Evolutionary conservation across 2,113 vertebrate genomes (phyloP).

Genomic region (Phyllopteryx taeniolatus): DNA sequence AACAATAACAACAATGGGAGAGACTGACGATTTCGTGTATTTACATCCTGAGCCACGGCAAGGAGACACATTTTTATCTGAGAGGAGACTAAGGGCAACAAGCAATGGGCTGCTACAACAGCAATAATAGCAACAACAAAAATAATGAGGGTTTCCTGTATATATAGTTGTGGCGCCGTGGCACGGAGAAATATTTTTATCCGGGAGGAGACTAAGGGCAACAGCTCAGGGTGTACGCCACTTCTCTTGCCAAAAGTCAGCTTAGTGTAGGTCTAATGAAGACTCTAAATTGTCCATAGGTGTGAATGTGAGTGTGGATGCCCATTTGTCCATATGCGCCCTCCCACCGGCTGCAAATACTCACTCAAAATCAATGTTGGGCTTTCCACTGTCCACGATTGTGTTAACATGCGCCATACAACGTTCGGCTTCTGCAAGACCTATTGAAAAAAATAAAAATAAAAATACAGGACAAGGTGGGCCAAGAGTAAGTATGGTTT

Average conservation of each 20-base stretch:
- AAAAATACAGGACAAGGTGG: not conserved
- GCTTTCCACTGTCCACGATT: accelerated
- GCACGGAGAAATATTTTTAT: not conserved
- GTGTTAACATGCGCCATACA: not conserved
- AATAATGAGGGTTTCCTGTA: too few relatives aligned
- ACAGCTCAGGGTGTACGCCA: not conserved
- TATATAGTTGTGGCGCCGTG: too few relatives aligned
- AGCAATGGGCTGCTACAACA: too few relatives aligned
- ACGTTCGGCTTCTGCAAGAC: accelerated
- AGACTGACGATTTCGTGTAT: not conserved
- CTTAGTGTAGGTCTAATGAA: too few relatives aligned
- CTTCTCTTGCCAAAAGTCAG: too few relatives aligned
- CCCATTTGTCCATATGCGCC: too few relatives aligned
- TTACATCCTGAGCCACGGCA: not conserved
- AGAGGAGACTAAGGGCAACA: not conserved
- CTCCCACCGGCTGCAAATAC: not conserved
- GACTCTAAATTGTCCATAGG: too few relatives aligned
- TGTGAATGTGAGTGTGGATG: too few relatives aligned
- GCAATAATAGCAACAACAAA: too few relatives aligned
- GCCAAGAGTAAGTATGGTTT: not conserved
- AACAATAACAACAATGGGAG: not conserved
- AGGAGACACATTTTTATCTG: not conserved
- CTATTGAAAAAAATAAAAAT: not conserved
- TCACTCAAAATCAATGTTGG: not conserved
- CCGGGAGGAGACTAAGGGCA: not conserved